Base-by-base conservation (phyloP, 2,113 vertebrate genomes). In the Triplophysa rosa region DNA sequence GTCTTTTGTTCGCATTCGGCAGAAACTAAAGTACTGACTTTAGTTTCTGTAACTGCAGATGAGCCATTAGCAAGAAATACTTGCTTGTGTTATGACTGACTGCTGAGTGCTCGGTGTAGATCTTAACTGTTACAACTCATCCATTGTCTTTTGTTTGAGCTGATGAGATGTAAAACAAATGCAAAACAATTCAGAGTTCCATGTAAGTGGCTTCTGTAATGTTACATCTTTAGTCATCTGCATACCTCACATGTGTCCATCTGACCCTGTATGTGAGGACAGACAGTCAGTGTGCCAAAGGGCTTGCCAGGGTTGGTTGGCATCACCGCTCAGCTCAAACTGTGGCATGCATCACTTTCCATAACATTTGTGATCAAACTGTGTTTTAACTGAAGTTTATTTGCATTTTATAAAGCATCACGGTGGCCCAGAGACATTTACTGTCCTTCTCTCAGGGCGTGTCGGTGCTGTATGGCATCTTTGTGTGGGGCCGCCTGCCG, bases 401-500 rank as follows among this genome's bases (percentile, higher is more conserved):
- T 17, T 63, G 33, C 21, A 49, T 69, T 81, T 37, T 23, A 70
- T 79, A 16, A 79, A 76, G 70, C 75, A 66, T 78, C 49, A 79
- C 26, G 10, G 64, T 47, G 23, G n/a, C 26, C 23, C 29, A 45
- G 68, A 26, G 24, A 6, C 58, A 29, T 79, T 70, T 80, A 70
- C 47, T 24, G 29, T 74, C 59, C 73, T 78, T 71, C 67, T 58
- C 70, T 71, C 59, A 3, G 33, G 13, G 23, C 26, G 12, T 76
- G 71, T 69, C 72, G 21, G 37, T 80, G 78, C 75, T 91, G 88
- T 90, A 87, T 88, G 81, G 86, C 77, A 78, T 85, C 86, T 89
- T 91, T 92, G 88, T 92, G 66, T 84, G 72, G 19, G 81, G 80
- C 82, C 84, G 77, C 73, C 26, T 45, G 54, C 64, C n/a, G 75